A percentile compares a stretch with the other conserved stretches of the same genome.
Evolutionary conservation across 2,888 invertebrate species (phyloP).

Genomic region (Lordiphosa fenestrarum): DNA sequence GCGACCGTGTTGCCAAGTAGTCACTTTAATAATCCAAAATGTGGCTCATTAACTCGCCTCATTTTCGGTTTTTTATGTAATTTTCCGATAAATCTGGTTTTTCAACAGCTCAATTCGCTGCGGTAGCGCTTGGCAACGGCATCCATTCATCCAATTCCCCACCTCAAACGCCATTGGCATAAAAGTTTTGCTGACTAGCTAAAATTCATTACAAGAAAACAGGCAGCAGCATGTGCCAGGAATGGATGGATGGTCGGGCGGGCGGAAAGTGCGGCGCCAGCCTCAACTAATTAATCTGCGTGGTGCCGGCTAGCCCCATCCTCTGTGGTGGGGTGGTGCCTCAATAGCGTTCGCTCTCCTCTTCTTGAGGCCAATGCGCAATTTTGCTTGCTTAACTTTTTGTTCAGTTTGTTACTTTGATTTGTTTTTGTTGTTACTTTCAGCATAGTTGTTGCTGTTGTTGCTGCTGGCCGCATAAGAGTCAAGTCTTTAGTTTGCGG

Average conservation of each 20-base stretch:
- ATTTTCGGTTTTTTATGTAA: slow-evolving; percentile 39
- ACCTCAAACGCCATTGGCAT: slow-evolving; percentile 52
- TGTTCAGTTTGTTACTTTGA: slow-evolving; percentile 73
- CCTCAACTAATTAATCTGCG: slow-evolving; percentile 77
- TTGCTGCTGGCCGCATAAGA: slow-evolving; percentile 54
- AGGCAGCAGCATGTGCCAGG: slow-evolving; percentile 43
- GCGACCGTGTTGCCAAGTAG: slow-evolving; percentile 41
- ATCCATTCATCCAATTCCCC: slow-evolving; percentile 23
- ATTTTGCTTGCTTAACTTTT: slow-evolving; percentile 73
- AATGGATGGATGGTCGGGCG: slow-evolving; percentile 13
- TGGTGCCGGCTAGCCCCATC: slow-evolving; percentile 43
- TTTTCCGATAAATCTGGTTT: slow-evolving; percentile 60
- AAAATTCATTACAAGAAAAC: slow-evolving; percentile 77
- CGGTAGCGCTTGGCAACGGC: slow-evolving; percentile 13
- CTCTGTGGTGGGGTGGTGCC: background rate
- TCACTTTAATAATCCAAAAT: slow-evolving; percentile 69
- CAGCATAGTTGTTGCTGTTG: slow-evolving; percentile 8
- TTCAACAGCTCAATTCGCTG: slow-evolving; percentile 67
- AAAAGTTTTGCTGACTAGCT: slow-evolving; percentile 77
- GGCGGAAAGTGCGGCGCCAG: slow-evolving; percentile 48
- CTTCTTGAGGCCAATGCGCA: slow-evolving; percentile 47
- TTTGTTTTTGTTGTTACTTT: slow-evolving; percentile 63
- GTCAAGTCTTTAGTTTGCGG: slow-evolving; percentile 73
- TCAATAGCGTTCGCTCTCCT: slow-evolving; percentile 28
- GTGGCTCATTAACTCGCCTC: slow-evolving; percentile 73